A percentile compares a stretch with the other conserved stretches of the same genome.
These are phyloP conservation scores for Salvelinus namaycush DNA, from an alignment of 2,113 vertebrate species.

Conservation along the genomic window DNA sequence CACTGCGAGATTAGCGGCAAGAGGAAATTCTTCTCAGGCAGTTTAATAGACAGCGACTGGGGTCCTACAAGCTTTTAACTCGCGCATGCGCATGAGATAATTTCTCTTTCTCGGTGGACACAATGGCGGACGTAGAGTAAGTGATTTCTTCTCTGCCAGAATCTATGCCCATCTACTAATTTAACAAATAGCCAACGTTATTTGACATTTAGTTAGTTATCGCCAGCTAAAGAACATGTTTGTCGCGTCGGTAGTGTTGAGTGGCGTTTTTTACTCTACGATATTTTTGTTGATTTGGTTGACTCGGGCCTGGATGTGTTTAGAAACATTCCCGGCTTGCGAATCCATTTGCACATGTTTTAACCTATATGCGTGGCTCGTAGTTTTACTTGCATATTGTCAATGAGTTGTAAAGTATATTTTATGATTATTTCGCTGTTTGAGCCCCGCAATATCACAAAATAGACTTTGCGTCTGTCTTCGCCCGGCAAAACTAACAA, in stretches of 20 bases:
- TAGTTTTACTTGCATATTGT: not conserved
- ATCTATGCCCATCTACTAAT: conserved; percentile 60
- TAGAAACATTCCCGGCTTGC: not conserved
- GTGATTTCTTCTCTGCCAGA: conserved; percentile 50
- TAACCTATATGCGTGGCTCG: not conserved
- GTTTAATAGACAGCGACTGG: not conserved
- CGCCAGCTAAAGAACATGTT: not conserved
- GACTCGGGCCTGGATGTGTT: not conserved
- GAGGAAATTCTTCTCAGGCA: conserved; percentile 9
- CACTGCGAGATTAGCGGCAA: no score
- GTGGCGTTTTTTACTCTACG: not conserved
- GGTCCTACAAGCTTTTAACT: conserved; percentile 47
- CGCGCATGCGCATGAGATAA: conserved; percentile 48
- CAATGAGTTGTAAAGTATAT: not conserved
- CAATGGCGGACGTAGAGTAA: conserved; percentile 87
- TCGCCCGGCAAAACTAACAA: no score
- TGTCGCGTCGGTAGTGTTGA: not conserved
- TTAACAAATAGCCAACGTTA: not conserved
- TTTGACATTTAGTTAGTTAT: not conserved
- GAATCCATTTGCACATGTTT: not conserved
- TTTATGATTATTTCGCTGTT: not conserved
- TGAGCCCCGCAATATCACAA: not conserved
- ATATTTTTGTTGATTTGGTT: not conserved
- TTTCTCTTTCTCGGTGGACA: conserved; percentile 80
- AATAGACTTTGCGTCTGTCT: no score